Percentiles rank a stretch among this genome's conserved stretches.
These are phyloP conservation scores for Anomalospiza imberbis DNA, from an alignment of 2,797 vertebrate species.

Conservation along the genomic window DNA sequence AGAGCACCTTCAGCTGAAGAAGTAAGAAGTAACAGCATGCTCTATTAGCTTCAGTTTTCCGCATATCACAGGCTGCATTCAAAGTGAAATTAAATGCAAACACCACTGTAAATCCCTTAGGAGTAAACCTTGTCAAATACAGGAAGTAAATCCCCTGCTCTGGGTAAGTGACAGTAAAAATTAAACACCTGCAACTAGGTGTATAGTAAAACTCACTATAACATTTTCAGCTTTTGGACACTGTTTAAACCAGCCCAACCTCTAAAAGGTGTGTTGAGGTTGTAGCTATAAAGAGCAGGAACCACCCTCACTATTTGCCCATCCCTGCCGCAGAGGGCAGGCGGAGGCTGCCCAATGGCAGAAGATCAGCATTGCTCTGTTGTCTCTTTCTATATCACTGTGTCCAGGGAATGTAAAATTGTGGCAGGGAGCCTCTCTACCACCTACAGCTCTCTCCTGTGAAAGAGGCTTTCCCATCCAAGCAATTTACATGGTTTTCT, in stretches of 20 bases:
- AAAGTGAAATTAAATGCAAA: background rate
- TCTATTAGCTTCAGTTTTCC: background rate
- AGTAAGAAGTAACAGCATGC: background rate
- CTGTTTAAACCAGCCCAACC: background rate
- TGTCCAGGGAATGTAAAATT: background rate
- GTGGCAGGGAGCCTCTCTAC: slow-evolving; percentile 28
- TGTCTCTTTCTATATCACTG: slow-evolving; percentile 22
- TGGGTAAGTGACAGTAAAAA: background rate
- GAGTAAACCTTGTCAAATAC: background rate
- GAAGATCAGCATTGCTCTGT: background rate
- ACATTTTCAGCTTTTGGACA: background rate
- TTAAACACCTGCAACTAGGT: background rate
- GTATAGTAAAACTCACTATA: background rate
- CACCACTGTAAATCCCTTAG: background rate
- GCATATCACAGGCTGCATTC: background rate
- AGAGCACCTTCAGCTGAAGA: background rate
- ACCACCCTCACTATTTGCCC: background rate
- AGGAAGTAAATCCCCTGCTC: background rate
- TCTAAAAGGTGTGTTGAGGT: background rate
- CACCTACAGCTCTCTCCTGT: slow-evolving; percentile 37
- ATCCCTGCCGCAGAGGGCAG: background rate
- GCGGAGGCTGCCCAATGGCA: rapidly evolving
- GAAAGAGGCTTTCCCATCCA: slow-evolving; percentile 41
- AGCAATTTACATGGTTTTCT: slow-evolving; percentile 42
- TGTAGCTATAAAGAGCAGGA: background rate